phyloP scores from a whole-genome alignment of 2,797 vertebrate genomes.

The Jordanella pulchra region DNA sequence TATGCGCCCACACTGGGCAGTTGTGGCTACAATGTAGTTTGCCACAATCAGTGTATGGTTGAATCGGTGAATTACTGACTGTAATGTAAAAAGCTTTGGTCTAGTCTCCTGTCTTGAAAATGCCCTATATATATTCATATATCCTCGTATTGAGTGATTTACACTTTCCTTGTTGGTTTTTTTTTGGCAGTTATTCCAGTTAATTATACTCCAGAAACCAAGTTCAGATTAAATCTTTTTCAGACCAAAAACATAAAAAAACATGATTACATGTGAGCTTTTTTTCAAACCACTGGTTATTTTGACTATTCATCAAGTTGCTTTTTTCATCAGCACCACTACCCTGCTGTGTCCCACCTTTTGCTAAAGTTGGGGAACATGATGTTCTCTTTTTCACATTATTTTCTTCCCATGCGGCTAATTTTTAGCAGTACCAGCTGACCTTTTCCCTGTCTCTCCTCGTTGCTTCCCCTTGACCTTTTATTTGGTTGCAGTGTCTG shows the following conservation, averaged over 20 bases:
- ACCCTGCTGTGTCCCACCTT: constrained; percentile 21
- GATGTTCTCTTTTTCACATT: constrained; percentile 30
- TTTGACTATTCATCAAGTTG: constrained; percentile 23
- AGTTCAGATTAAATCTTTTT: background rate
- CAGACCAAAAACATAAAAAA: background rate
- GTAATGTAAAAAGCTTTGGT: too few species aligned
- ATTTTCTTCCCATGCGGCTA: constrained; percentile 57
- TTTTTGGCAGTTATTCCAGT: background rate
- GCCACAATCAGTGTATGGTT: too few species aligned
- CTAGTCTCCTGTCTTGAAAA: too few species aligned
- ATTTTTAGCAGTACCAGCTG: constrained; percentile 53
- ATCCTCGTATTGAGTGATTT: too few species aligned
- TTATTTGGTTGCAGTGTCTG: constrained; percentile 52
- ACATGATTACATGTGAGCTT: background rate
- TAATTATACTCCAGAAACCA: background rate
- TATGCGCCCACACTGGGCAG: too few species aligned
- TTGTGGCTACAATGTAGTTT: too few species aligned
- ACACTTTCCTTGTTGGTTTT: background rate
- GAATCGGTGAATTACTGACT: too few species aligned
- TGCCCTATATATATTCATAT: too few species aligned
- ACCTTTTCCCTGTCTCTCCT: constrained; percentile 70
- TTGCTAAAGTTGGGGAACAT: constrained; percentile 37
- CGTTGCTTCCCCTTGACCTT: constrained; percentile 76
- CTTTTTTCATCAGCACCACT: constrained; percentile 29
- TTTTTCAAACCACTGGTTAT: constrained; percentile 3